Conservation (phyloP, 2,888 invertebrate species). For the Eupsilia transversa region DNA sequence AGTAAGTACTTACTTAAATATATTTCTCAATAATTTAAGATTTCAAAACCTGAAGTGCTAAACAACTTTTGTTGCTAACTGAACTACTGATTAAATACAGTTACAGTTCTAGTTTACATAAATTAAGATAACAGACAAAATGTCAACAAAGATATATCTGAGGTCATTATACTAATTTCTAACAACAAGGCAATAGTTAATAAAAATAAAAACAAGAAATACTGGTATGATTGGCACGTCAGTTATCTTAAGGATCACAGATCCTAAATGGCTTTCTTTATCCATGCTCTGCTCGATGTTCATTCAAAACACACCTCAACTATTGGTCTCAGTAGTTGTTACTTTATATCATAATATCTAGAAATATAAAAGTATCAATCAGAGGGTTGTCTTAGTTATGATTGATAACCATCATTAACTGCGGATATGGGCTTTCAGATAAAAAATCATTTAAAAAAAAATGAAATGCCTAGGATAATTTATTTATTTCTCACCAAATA, state of each 20-base stretch:
- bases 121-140: constrained; percentile 12
- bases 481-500: neutral
- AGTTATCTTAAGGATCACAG: neutral
- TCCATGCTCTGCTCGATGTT: constrained; percentile 2
- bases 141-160: constrained; percentile 28
- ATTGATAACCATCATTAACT: neutral
- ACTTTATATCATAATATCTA: constrained; percentile 24
- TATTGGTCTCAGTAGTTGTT: neutral
- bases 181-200: constrained; percentile 37
- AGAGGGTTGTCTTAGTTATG: neutral
- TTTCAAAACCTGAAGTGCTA: neutral
- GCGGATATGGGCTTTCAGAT: neutral
- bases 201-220: constrained; percentile 39
- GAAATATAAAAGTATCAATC: constrained; percentile 23
- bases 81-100: neutral
- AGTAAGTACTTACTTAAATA: too few species aligned
- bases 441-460: neutral
- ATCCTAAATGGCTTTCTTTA: neutral
- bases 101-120: neutral
- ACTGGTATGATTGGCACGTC: constrained; percentile 19
- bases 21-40: neutral
- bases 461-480: neutral
- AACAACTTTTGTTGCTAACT: neutral
- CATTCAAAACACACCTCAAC: neutral
- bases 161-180: constrained; percentile 48